Evolutionary conservation across 1,140 invertebrate genomes (phyloP).

Genomic region (Microvelia longipes): DNA sequence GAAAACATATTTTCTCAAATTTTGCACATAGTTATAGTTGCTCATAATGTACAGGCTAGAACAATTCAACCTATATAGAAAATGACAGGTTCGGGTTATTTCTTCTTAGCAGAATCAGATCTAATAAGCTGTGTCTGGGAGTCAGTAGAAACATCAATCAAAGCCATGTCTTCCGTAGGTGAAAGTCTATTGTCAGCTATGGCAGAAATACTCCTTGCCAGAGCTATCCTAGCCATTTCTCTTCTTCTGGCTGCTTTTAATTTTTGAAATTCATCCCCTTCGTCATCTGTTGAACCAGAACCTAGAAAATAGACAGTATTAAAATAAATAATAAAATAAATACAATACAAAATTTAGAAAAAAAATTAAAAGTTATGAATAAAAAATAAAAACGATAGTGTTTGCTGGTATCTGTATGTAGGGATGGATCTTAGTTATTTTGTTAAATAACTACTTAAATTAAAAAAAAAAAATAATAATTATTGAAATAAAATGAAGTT

Average conservation of each 20-base stretch:
- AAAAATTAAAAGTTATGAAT: neutral
- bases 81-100: no score
- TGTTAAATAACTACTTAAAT: no score
- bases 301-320: conserved; percentile 3
- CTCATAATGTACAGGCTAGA: no score
- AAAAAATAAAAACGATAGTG: neutral
- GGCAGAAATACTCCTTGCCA: conserved; percentile 17
- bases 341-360: neutral
- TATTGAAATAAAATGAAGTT: no score
- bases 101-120: neutral
- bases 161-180: conserved; percentile 13
- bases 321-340: neutral
- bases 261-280: conserved; percentile 21
- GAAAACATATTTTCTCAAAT: no score
- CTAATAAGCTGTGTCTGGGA: conserved; percentile 7
- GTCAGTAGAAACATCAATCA: conserved; percentile 13
- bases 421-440: no score
- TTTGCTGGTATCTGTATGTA: neutral
- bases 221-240: conserved; percentile 15
- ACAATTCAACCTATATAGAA: no score
- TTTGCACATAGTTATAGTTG: no score
- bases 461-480: no score
- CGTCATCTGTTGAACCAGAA: conserved; percentile 15
- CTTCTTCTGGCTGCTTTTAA: conserved; percentile 18
- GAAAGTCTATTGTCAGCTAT: conserved; percentile 10